Conservation (phyloP, 1,140 invertebrate genomes). For the Forficula auricularia region DNA sequence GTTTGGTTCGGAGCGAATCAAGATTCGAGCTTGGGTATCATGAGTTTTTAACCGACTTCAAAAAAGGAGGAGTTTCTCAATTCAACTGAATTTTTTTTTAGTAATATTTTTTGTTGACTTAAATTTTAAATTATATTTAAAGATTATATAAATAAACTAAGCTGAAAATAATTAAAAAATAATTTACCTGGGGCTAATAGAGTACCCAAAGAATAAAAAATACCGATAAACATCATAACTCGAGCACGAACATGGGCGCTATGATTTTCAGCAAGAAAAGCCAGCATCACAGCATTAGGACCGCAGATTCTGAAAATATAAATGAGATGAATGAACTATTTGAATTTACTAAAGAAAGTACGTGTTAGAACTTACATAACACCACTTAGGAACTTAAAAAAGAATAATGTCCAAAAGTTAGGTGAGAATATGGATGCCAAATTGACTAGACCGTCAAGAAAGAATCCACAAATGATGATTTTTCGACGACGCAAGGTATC, state of each 20-base stretch:
- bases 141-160: background rate
- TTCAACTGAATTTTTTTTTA: no score
- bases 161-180: background rate
- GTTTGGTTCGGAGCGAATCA: no score
- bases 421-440: constrained; percentile 47
- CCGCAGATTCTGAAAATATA: constrained; percentile 1
- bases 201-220: background rate
- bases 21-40: no score
- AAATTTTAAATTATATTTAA: constrained; percentile 9
- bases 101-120: constrained; percentile 17
- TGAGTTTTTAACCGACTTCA: no score
- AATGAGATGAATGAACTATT: no score
- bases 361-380: constrained; percentile 42
- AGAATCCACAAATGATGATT: constrained; percentile 50
- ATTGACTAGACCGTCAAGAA: constrained; percentile 46
- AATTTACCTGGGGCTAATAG: constrained; percentile 17
- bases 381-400: constrained; percentile 57
- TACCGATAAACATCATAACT: constrained; percentile 26
- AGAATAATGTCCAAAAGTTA: constrained; percentile 44
- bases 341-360: background rate
- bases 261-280: constrained; percentile 2
- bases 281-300: background rate
- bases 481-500: constrained; percentile 53
- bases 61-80: no score
- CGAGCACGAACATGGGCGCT: background rate